These are phyloP conservation scores for Menura novaehollandiae DNA, from an alignment of 2,113 vertebrate genomes.

Conservation along the genomic window DNA sequence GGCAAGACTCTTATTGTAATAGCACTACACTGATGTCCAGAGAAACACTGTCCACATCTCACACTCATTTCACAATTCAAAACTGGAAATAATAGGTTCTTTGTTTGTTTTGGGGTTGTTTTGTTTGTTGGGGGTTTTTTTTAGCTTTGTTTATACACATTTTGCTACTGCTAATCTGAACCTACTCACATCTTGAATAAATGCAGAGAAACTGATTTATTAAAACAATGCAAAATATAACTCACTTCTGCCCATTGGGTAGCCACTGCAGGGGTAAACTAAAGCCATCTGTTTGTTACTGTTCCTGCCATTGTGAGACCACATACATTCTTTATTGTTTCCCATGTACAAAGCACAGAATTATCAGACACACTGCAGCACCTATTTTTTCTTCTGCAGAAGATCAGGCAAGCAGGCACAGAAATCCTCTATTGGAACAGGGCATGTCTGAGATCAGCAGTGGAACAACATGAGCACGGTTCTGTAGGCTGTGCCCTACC, in stretches of 20 bases:
- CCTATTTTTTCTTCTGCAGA: not conserved
- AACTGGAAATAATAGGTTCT: not conserved
- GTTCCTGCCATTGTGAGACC: not conserved
- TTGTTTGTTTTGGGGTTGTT: not conserved
- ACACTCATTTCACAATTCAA: not conserved
- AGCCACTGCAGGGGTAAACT: not conserved
- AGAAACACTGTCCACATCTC: not conserved
- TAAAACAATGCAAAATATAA: not conserved
- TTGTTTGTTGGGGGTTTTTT: too few relatives aligned
- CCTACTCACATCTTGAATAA: not conserved
- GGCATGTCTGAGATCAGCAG: not conserved
- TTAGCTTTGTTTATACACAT: not conserved
- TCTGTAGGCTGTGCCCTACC: not conserved
- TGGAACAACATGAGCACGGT: not conserved
- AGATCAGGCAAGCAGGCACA: not conserved
- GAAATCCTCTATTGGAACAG: not conserved
- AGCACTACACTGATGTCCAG: not conserved
- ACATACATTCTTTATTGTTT: not conserved
- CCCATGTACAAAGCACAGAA: not conserved
- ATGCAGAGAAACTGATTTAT: not conserved
- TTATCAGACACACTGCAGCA: slow-evolving; percentile 32
- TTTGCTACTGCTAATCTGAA: not conserved
- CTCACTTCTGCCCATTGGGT: not conserved
- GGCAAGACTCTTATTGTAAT: not conserved
- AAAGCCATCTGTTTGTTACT: not conserved